Evolutionary conservation across 2,888 invertebrate genomes (phyloP).

Genomic region (Eristalis intricaria): DNA sequence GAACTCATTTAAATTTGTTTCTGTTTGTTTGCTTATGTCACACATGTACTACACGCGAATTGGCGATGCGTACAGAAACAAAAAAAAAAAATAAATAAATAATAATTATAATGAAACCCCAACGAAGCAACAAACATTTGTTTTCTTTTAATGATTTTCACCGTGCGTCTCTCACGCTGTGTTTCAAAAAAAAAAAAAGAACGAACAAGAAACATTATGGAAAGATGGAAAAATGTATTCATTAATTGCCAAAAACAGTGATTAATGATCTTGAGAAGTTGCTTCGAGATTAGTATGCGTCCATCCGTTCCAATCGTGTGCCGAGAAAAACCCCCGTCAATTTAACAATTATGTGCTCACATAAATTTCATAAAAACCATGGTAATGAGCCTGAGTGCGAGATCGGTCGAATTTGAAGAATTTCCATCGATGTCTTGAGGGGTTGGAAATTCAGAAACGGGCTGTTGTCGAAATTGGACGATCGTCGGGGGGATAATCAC

Average conservation of each 20-base stretch:
- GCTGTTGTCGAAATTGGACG: background rate
- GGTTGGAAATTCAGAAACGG: background rate
- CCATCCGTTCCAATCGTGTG: background rate
- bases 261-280: constrained; percentile 16
- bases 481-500: background rate
- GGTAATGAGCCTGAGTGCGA: constrained; percentile 19
- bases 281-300: background rate
- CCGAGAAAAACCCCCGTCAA: background rate
- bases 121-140: background rate
- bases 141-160: constrained; percentile 24
- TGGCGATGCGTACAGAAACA: background rate
- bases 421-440: background rate
- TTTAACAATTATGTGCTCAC: background rate
- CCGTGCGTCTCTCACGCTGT: constrained; percentile 19
- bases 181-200: constrained; percentile 1
- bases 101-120: background rate
- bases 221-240: constrained; percentile 23
- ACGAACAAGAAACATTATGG: background rate
- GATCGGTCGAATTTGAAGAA: background rate
- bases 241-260: constrained; percentile 34
- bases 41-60: background rate
- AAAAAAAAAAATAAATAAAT: background rate
- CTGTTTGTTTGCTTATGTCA: background rate
- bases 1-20: background rate
- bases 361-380: constrained; percentile 6